Evolutionary conservation across 2,888 invertebrate species (phyloP).

Genomic region (Beris chalybata): DNA sequence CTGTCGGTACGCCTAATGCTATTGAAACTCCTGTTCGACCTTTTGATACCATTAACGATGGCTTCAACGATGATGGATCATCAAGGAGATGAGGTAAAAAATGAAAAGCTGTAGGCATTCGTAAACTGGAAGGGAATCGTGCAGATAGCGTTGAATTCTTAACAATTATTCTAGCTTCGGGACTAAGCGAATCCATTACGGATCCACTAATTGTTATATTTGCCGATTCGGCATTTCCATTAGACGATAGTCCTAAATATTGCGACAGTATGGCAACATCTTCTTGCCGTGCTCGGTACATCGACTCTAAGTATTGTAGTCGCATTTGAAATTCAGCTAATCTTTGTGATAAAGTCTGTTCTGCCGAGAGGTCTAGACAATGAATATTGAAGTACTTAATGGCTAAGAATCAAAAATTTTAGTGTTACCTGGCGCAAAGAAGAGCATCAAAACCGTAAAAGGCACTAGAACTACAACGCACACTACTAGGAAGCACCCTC

Average conservation of each 20-base stretch:
- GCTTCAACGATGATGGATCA: constrained; percentile 74
- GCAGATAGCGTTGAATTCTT: constrained; percentile 59
- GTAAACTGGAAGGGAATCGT: constrained; percentile 60
- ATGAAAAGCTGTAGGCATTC: constrained; percentile 79
- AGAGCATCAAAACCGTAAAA: constrained; percentile 60
- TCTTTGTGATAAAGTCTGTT: constrained; percentile 68
- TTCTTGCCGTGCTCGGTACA: constrained; percentile 75
- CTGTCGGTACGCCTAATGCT: constrained; percentile 85
- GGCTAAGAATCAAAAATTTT: neutral
- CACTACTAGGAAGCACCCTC: constrained; percentile 62
- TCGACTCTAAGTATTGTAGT: constrained; percentile 75
- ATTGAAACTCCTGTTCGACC: constrained; percentile 76
- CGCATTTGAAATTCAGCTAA: constrained; percentile 77
- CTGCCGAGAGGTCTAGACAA: constrained; percentile 64
- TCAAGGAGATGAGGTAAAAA: constrained; percentile 85
- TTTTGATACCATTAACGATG: constrained; percentile 76
- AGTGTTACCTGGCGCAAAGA: constrained; percentile 59
- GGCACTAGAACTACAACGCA: constrained; percentile 61
- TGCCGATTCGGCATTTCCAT: constrained; percentile 31
- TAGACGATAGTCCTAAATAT: constrained; percentile 60
- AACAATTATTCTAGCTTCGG: constrained; percentile 56
- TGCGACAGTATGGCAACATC: constrained; percentile 72
- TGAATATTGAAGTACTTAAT: constrained; percentile 26
- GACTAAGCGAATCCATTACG: constrained; percentile 55
- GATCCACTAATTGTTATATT: constrained; percentile 40